Evolutionary conservation across 2,888 invertebrate genomes (phyloP).

Genomic region (Macrophya annulata): DNA sequence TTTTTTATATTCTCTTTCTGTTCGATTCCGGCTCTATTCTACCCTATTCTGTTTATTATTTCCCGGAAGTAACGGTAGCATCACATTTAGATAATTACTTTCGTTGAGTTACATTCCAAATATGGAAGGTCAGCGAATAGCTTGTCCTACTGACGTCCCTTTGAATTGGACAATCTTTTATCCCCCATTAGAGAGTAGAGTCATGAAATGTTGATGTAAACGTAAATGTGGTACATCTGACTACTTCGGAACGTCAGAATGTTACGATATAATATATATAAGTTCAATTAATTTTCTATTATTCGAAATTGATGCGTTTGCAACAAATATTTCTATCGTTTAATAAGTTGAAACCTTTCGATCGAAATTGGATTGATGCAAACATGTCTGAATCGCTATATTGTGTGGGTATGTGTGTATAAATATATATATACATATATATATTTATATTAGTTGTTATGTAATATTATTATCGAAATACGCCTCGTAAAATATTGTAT

Average conservation of each 20-base stretch:
- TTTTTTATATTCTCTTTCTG: neutral
- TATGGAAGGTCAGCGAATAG: neutral
- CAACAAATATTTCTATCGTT: neutral
- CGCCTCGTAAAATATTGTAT: conserved; percentile 14
- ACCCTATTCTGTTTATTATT: neutral
- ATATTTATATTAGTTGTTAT: neutral
- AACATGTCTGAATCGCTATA: conserved; percentile 12
- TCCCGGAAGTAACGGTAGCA: neutral
- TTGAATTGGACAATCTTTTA: conserved; percentile 15
- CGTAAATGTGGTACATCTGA: neutral
- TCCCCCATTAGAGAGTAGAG: neutral
- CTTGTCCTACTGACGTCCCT: neutral
- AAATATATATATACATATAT: neutral
- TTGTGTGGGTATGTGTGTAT: no score
- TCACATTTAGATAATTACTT: neutral
- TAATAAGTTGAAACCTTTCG: neutral
- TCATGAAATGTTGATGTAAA: neutral
- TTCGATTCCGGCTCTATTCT: neutral
- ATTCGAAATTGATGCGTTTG: neutral
- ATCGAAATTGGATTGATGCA: neutral
- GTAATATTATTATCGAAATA: conserved; percentile 32
- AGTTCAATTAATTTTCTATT: neutral
- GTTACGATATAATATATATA: neutral
- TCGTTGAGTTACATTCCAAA: neutral
- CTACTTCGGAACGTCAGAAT: neutral